Evolutionary conservation across 2,113 vertebrate species (phyloP).

Genomic region (Climacteris rufus): DNA sequence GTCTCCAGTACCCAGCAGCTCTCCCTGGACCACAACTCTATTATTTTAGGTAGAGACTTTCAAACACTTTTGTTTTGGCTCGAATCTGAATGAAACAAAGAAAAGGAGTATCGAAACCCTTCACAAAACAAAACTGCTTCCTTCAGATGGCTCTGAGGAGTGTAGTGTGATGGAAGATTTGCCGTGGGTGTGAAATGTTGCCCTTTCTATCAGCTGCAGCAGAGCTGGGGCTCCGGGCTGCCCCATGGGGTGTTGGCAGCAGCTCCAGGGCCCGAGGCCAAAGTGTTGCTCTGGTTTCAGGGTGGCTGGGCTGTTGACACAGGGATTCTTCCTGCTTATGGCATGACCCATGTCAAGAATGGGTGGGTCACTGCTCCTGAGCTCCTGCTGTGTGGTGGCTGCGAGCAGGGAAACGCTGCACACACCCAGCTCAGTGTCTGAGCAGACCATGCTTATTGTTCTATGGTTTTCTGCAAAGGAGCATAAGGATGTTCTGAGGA

Average conservation of each 20-base stretch:
- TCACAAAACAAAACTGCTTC: neutral
- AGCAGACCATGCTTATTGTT: fast-evolving
- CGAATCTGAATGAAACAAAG: neutral
- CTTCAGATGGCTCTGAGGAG: neutral
- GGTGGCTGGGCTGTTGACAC: neutral
- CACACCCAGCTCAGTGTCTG: neutral
- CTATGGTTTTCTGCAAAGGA: neutral
- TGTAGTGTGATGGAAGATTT: neutral
- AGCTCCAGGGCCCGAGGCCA: neutral
- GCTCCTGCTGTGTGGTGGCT: neutral
- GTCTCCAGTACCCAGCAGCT: neutral
- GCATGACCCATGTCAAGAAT: fast-evolving
- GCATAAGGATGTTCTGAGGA: neutral
- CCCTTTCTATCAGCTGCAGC: neutral
- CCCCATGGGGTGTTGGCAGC: fast-evolving
- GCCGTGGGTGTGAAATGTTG: fast-evolving
- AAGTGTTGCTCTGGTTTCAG: fast-evolving
- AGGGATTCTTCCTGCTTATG: neutral
- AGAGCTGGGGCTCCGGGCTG: neutral
- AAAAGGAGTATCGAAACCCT: neutral
- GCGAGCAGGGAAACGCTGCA: fast-evolving
- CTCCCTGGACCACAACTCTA: neutral
- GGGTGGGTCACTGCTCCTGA: neutral
- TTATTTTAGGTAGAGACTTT: neutral
- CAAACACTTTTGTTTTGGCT: neutral